Conservation (phyloP, 1,140 invertebrate species). For the Zeugodacus cucurbitae region DNA sequence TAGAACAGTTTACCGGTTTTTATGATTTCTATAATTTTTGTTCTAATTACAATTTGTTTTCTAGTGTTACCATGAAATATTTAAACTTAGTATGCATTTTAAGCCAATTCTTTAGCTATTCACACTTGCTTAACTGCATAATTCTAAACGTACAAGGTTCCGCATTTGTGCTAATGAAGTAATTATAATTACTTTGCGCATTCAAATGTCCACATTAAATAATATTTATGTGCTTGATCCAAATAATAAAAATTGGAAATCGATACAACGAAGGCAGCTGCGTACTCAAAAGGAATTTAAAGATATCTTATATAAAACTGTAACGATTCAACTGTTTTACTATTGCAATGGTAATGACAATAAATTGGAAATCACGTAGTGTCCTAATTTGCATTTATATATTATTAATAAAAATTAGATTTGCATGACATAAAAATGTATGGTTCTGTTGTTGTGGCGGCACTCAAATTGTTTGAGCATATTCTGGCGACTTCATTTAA, state of each 20-base stretch:
- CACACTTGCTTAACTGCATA: neutral
- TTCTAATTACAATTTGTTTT: neutral
- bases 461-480: too few species aligned
- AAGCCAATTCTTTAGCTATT: neutral
- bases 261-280: too few species aligned
- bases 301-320: too few species aligned
- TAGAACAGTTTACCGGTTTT: neutral
- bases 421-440: too few species aligned
- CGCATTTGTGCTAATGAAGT: neutral
- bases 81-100: neutral
- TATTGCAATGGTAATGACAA: too few species aligned
- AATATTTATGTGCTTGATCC: neutral
- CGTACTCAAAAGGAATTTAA: too few species aligned
- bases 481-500: too few species aligned
- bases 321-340: too few species aligned
- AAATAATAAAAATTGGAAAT: neutral
- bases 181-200: neutral
- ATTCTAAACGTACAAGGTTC: neutral
- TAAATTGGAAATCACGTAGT: too few species aligned
- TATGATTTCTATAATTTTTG: neutral
- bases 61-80: neutral
- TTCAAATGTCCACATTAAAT: neutral
- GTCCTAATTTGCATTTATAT: too few species aligned
- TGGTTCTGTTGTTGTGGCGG: too few species aligned
- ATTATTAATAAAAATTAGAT: too few species aligned